Evolutionary conservation across 2,888 invertebrate genomes (phyloP).

Genomic region (Oeneis ivallda): DNA sequence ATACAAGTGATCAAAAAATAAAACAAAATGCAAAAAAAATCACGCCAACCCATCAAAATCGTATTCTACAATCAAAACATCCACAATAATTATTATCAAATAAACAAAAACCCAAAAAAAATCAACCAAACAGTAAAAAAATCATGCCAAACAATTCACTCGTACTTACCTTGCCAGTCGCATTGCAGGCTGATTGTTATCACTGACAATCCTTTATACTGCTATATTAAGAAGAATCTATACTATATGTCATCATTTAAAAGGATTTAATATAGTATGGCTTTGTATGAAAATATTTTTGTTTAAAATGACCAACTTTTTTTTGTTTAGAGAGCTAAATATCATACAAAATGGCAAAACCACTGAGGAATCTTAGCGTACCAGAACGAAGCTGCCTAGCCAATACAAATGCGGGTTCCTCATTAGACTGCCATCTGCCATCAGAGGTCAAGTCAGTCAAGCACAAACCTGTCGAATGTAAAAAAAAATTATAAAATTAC

Average conservation of each 20-base stretch:
- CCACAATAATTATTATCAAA: background rate
- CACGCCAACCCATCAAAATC: slow-evolving; percentile 16
- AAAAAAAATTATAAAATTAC: background rate
- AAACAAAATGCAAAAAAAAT: background rate
- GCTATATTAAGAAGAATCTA: background rate
- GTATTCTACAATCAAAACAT: background rate
- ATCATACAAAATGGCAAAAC: too few relatives aligned
- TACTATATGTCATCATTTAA: background rate
- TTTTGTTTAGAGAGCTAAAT: too few relatives aligned
- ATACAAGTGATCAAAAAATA: background rate
- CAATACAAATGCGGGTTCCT: background rate
- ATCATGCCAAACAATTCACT: background rate
- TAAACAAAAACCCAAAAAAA: background rate
- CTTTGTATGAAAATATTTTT: too few relatives aligned
- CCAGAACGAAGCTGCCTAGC: too few relatives aligned
- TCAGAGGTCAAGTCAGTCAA: background rate
- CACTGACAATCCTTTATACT: background rate
- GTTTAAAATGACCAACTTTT: too few relatives aligned
- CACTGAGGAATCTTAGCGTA: background rate
- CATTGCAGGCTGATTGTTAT: background rate
- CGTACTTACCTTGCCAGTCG: background rate
- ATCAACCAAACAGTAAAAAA: background rate
- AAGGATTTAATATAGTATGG: too few relatives aligned
- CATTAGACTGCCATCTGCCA: background rate
- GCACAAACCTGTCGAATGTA: background rate